Base-by-base conservation (phyloP, 2,113 vertebrate species). In the Sisor rabdophorus region DNA sequence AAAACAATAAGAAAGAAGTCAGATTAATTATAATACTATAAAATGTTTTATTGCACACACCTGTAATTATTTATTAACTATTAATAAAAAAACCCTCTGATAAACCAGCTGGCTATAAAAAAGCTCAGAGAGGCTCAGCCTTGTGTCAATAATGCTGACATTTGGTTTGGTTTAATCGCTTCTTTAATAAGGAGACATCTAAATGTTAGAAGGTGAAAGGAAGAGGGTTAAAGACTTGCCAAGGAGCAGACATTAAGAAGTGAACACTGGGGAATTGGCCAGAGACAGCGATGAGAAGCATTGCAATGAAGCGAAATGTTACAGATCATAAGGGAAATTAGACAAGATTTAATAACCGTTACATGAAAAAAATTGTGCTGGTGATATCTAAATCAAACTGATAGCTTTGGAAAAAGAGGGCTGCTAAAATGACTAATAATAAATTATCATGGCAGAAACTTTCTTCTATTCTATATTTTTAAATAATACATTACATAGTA, bases 141-240 rank as follows among this genome's bases (percentile, higher is more conserved):
- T 85, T 88, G 86, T 86, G 90, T 91, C 90, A 90, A 90, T 67
- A 90, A 73, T 55, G 74, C 77, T 91, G 87, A 89, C 86, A 91
- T 91, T 91, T 88, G 85, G 83, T 85, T 89, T 86, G 86, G 84
- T 84, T 88, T 89, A 87, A 89, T 88, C 84, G 65, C 75, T 82
- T 83, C 81, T 86, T 87, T 88, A 81, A 84, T 86, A 81, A 85
- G 84, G 83, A 71, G 79, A 79, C 69, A 65, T 78, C 81, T 82
- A 13, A 74, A 79, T 80, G 77, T 77, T 81, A 75, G 61, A 70
- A 80, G 71, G 50, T 56, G 47, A 56, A 73, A 10, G n/a, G 56
- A 50, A 54, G 55, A 16, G 74, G 72, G 79, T 74, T 60, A 76
- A 55, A 82, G 81, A 76, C 78, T 71, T 53, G 74, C 15, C 63